Conservation (phyloP, 1,140 invertebrate genomes). For the Leptopilina clavipes region DNA sequence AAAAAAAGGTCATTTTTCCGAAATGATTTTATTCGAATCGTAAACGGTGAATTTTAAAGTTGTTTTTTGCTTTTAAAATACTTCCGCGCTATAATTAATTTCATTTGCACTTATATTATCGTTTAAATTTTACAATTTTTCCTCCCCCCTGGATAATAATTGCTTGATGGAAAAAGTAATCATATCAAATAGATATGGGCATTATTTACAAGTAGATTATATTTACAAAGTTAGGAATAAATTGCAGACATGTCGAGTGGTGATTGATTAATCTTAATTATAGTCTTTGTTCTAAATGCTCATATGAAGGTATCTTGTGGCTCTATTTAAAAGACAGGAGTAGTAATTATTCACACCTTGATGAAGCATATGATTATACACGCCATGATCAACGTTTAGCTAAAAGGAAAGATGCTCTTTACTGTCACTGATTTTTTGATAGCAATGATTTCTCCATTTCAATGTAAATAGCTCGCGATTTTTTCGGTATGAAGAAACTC, state of each 20-base stretch:
- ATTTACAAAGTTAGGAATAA: slow-evolving; percentile 12
- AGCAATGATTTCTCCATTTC: too few species aligned
- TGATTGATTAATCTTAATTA: slow-evolving; percentile 29
- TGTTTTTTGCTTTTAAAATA: slow-evolving; percentile 12
- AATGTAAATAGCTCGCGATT: too few species aligned
- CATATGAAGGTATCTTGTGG: neutral
- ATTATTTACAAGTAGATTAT: slow-evolving; percentile 8
- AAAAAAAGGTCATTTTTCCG: neutral
- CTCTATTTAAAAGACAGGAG: slow-evolving; percentile 2
- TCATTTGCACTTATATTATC: slow-evolving; percentile 6
- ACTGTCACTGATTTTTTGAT: neutral
- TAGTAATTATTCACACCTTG: slow-evolving; percentile 26
- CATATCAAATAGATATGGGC: neutral
- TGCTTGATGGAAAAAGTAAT: neutral
- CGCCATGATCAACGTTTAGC: neutral
- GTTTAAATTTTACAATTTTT: neutral
- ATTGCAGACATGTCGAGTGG: neutral
- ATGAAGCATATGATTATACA: neutral
- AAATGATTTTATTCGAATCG: neutral
- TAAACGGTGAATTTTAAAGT: slow-evolving; percentile 1
- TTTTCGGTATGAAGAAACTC: too few species aligned
- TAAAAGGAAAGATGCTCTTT: neutral
- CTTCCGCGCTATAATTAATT: neutral
- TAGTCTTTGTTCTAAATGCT: slow-evolving; percentile 10
- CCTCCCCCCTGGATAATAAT: neutral